phyloP scores from a whole-genome alignment of 2,888 invertebrate species.

The Mythimna lalbum region DNA sequence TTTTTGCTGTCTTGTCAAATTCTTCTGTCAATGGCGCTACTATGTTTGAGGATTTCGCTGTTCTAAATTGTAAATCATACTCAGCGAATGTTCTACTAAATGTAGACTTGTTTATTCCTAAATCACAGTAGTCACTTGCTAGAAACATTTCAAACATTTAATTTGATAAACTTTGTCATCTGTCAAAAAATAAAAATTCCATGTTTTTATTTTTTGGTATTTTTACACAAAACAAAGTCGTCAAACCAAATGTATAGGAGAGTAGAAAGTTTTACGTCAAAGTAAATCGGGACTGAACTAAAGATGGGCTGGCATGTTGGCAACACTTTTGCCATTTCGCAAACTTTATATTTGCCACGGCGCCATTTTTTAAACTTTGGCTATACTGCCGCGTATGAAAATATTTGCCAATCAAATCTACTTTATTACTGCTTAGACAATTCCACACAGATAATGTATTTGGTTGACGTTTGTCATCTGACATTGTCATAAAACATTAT shows the following conservation, averaged over 20 bases:
- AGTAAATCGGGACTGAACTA: constrained; percentile 2
- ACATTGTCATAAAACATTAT: constrained; percentile 23
- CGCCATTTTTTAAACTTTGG: constrained; percentile 12
- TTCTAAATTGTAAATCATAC: constrained; percentile 3
- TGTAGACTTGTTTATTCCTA: constrained; percentile 19
- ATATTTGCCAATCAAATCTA: constrained; percentile 22
- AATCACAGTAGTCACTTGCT: constrained; percentile 16
- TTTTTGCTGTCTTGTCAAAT: constrained; percentile 26
- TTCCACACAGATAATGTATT: constrained; percentile 27
- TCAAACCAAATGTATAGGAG: constrained; percentile 41
- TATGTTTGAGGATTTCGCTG: constrained; percentile 14
- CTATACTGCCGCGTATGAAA: constrained; percentile 4
- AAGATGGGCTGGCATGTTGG: constrained; percentile 18
- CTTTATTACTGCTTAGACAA: constrained; percentile 27
- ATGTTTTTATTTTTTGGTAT: constrained; percentile 28
- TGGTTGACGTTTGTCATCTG: constrained; percentile 5
- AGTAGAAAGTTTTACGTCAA: constrained; percentile 25
- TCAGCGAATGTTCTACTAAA: constrained; percentile 23
- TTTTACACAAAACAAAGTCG: constrained; percentile 40
- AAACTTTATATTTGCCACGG: constrained; percentile 1
- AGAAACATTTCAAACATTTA: constrained; percentile 8
- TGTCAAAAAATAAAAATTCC: constrained; percentile 34
- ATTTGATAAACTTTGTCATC: constrained; percentile 25
- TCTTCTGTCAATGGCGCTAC: constrained; percentile 20
- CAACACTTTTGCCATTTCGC: constrained; percentile 34